Base-by-base conservation (phyloP, 1,140 invertebrate genomes). In the Solen grandis region DNA sequence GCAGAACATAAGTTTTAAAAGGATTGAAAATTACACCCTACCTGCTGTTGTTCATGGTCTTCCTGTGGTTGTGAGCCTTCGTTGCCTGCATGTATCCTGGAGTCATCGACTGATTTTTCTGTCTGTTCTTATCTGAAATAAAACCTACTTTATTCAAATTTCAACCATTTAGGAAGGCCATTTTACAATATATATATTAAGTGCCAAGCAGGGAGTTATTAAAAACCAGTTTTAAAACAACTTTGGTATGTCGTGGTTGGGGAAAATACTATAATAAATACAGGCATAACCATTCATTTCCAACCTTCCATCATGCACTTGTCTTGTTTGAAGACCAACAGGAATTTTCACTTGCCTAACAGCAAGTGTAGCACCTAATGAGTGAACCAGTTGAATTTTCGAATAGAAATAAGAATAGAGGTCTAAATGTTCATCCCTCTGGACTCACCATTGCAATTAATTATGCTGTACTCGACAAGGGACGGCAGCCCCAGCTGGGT, bases 1-100 rank as follows among this genome's bases (percentile, higher is more conserved):
- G n/a, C n/a, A n/a, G n/a, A n/a, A n/a, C n/a, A n/a, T n/a, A n/a
- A n/a, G n/a, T n/a, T n/a, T n/a, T n/a, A n/a, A n/a, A n/a, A n/a
- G n/a, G n/a, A n/a, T n/a, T n/a, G 19, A 57, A 36, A 62, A 38
- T 46, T 14, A 29, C 50, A 35, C 5, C 36, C 50, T 73, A 74
- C 54, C n/a, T n/a, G n/a, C n/a, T n/a, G n/a, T n/a, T 36, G 38
- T 55, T 63, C 4, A 27, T 55, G 55, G 33, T 72, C 63, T 50
- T 79, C 65, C 75, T 81, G 75, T 46, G 77, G 41, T 41, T 52
- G 19, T 78, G 75, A 35, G 85, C 72, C 35, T 85, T 83, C 14
- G 85, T 86, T 16, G 83, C 31, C 68, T 81, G 74, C 83, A 86
- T 83, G 70, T 86, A 86, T 54, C 78, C 73, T 0, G 83, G 83